Evolutionary conservation across 2,113 vertebrate species (phyloP).

Genomic region (Myrmecophaga tridactyla): DNA sequence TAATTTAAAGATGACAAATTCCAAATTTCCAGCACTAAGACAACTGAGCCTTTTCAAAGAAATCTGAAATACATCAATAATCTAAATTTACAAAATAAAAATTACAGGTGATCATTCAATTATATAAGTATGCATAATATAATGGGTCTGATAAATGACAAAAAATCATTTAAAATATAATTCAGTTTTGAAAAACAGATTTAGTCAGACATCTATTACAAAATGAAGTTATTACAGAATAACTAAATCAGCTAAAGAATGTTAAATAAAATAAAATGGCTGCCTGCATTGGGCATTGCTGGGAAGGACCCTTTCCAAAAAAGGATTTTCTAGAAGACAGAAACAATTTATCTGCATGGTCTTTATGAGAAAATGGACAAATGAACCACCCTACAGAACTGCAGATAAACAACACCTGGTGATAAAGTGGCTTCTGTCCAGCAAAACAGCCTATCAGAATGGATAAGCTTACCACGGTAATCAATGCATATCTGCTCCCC

Average conservation of each 20-base stretch:
- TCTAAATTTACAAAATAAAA: background rate
- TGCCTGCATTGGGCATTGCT: no score
- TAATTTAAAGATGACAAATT: background rate
- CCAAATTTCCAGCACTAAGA: background rate
- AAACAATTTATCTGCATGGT: no score
- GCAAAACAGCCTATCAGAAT: no score
- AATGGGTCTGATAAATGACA: background rate
- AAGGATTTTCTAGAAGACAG: no score
- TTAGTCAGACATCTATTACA: background rate
- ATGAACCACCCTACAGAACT: no score
- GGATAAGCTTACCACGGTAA: no score
- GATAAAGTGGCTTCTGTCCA: no score
- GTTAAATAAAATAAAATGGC: no score
- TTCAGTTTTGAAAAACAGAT: background rate
- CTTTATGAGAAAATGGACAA: no score
- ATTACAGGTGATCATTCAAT: background rate
- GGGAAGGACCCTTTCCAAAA: no score
- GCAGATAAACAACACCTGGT: no score
- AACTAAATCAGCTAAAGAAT: background rate
- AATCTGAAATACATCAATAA: background rate
- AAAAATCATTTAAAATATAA: background rate
- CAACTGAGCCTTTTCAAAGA: background rate
- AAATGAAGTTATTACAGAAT: background rate
- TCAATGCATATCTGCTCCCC: no score
- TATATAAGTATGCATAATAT: background rate